A percentile compares a stretch with the other conserved stretches of the same genome.
Evolutionary conservation across 1,140 invertebrate genomes (phyloP).

Genomic region (Bombus difficillimus): DNA sequence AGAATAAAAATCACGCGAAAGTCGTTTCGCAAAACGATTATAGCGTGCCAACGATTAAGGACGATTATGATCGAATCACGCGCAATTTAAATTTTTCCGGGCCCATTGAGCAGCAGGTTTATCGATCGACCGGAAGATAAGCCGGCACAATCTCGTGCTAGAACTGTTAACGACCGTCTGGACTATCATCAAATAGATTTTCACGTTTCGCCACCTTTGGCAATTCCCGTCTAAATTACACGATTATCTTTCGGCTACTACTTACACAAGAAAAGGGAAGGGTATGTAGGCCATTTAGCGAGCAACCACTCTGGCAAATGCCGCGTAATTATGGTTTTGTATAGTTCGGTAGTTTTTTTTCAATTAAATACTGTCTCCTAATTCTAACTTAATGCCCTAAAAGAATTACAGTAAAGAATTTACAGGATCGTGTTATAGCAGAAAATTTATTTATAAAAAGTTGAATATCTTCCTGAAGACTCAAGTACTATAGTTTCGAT

Average conservation of each 20-base stretch:
- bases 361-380: too few relatives aligned
- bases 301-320: not conserved
- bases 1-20: not conserved
- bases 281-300: not conserved
- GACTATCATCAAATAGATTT: constrained; percentile 14
- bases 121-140: constrained; percentile 39
- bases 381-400: not conserved
- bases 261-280: not conserved
- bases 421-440: not conserved
- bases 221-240: not conserved
- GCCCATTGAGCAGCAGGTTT: constrained; percentile 33
- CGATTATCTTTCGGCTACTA: not conserved
- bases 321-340: not conserved
- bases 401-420: too few relatives aligned
- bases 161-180: constrained; percentile 14
- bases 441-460: not conserved
- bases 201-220: constrained; percentile 35
- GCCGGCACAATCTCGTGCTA: not conserved
- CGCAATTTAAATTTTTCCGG: constrained; percentile 30
- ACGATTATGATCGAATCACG: constrained; percentile 22
- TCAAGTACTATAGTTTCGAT: too few relatives aligned
- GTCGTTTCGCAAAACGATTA: constrained; percentile 4
- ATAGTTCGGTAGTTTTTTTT: not conserved
- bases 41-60: constrained; percentile 19
- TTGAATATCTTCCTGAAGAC: too few relatives aligned